Evolutionary conservation across 2,888 invertebrate genomes (phyloP).

Genomic region (Ectropis crepuscularia): DNA sequence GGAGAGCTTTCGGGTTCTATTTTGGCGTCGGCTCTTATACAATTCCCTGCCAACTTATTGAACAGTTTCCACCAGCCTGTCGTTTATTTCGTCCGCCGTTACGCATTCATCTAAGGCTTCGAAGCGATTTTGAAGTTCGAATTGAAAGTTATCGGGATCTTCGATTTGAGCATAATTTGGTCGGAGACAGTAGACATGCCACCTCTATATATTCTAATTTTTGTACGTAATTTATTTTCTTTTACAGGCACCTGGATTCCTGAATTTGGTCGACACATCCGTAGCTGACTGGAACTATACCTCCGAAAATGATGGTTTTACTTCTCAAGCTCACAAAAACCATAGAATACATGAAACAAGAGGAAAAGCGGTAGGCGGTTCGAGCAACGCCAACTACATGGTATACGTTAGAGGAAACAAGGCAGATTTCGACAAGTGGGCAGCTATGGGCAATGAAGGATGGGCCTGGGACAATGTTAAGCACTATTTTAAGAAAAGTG

Average conservation of each 20-base stretch:
- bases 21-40: no score
- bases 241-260: constrained; percentile 53
- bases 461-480: constrained; percentile 54
- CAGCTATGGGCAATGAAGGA: constrained; percentile 79
- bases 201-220: no score
- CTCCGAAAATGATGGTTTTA: constrained; percentile 44
- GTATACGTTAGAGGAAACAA: constrained; percentile 86
- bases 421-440: constrained; percentile 83
- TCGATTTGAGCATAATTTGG: no score
- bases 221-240: background rate
- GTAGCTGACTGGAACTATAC: constrained; percentile 49
- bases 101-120: no score
- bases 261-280: constrained; percentile 39
- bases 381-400: constrained; percentile 87
- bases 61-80: no score
- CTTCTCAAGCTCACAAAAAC: constrained; percentile 44
- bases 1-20: no score
- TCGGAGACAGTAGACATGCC: no score
- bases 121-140: no score
- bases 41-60: no score
- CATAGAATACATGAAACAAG: constrained; percentile 74
- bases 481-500: constrained; percentile 53
- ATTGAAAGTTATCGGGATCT: no score
- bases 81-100: no score
- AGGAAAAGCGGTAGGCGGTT: constrained; percentile 87